phyloP scores from a whole-genome alignment of 2,888 invertebrate genomes.

The Ptilodon capucinus region DNA sequence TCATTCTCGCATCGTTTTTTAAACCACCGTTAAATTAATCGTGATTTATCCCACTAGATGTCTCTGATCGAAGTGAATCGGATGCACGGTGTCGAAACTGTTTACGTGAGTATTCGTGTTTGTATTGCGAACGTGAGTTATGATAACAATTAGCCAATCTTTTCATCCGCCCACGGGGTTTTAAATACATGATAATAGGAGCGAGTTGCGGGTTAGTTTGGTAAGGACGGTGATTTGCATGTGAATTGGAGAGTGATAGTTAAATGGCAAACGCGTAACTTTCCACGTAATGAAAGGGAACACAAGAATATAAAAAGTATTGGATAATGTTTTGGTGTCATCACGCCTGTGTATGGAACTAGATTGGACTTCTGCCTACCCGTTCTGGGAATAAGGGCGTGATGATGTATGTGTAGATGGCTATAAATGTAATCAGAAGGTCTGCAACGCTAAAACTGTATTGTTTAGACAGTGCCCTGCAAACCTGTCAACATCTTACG shows the following conservation, averaged over 20 bases:
- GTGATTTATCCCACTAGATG: not conserved
- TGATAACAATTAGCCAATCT: not conserved
- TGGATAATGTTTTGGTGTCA: no score
- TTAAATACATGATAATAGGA: not conserved
- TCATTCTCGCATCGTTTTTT: not conserved
- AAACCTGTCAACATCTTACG: not conserved
- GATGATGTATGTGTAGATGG: no score
- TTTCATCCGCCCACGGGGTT: not conserved
- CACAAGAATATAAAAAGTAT: no score
- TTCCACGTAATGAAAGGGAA: no score
- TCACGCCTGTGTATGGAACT: no score
- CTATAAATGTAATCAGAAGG: no score
- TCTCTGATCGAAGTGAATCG: not conserved
- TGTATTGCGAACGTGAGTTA: not conserved
- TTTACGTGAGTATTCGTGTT: not conserved
- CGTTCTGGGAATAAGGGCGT: no score
- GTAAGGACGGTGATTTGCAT: not conserved
- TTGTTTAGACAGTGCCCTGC: no score
- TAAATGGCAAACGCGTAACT: not conserved
- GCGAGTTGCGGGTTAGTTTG: not conserved
- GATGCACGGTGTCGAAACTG: not conserved
- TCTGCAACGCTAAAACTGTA: no score
- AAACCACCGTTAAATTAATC: not conserved
- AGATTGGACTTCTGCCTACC: no score
- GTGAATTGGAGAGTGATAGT: not conserved